Base-by-base conservation (phyloP, 1,140 invertebrate genomes). In the Oscheius sp. region DNA sequence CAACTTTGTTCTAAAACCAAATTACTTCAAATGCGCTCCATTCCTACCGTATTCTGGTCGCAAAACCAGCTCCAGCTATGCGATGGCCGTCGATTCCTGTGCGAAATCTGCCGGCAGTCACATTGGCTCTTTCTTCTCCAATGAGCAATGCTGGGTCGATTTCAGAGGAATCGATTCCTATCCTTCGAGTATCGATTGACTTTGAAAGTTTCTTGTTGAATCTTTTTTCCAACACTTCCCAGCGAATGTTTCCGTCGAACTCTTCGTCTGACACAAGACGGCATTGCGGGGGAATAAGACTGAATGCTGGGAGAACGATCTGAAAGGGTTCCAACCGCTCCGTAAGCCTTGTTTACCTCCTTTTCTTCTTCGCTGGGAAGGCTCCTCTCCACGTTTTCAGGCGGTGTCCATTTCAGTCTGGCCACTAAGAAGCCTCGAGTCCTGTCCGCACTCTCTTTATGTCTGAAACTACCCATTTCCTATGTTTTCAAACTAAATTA, bases 61-160 rank as follows among this genome's bases (percentile, higher is more conserved):
- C 49, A 26, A 20, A 55, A 26, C 49, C 49, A 4, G 49, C 7
- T 7, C 49, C 49, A 15, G 28, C 7, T 7, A 23, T 4, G 23
- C 49, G 49, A 55, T 55, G 49, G 23, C 49, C 49, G 23, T 55
- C 49, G 7, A 55, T 55, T 4, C 49, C 49, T 55, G 49, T 55
- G 7, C 49, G 49, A 23, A 55, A 55, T n/a, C n/a, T n/a, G 7
- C 23, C 49, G 7, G 49, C 23, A 23, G 49, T 20, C 7, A 13
- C 7, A 7, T 55, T 15, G 7, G 49, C 23, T 23, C 23, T 55
- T 26, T 55, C 49, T 26, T 55, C 49, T 13, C 23, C 23, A 15
- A 55, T 55, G 15, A 55, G 7, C 23, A 55, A 26, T 7, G 49
- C 7, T 7, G 49, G 49, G 23, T 55, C 49, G 28, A 55, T 55